phyloP scores from a whole-genome alignment of 2,797 vertebrate species.

The Phrynocephalus vlangalii region DNA sequence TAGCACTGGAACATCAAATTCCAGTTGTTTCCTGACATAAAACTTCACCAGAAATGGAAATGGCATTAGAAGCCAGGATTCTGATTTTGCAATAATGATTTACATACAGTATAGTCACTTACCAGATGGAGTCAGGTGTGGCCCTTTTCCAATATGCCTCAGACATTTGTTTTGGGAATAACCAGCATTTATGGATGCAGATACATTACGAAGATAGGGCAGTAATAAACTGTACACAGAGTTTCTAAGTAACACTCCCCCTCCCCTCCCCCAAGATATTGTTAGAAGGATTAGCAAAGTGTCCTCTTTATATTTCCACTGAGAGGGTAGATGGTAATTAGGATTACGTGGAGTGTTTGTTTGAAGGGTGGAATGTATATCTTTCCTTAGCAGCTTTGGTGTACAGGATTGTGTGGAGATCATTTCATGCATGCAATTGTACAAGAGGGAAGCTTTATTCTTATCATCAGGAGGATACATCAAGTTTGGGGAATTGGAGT shows the following conservation, averaged over 20 bases:
- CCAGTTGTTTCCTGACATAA: conserved; percentile 40
- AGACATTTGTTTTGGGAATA: not conserved
- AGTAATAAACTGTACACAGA: not conserved
- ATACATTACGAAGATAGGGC: conserved; percentile 8
- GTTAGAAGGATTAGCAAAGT: not conserved
- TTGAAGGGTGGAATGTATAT: not conserved
- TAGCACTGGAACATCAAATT: conserved; percentile 27
- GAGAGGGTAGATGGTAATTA: not conserved
- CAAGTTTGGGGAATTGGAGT: too few relatives aligned
- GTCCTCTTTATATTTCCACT: not conserved
- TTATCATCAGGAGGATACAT: too few relatives aligned
- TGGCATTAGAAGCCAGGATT: not conserved
- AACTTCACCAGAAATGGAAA: conserved; percentile 14
- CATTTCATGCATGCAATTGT: too few relatives aligned
- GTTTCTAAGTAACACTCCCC: not conserved
- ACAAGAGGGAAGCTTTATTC: too few relatives aligned
- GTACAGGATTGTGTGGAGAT: too few relatives aligned
- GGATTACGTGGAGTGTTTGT: not conserved
- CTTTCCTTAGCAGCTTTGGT: too few relatives aligned
- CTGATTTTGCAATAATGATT: conserved; percentile 24
- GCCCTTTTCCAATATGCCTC: not conserved
- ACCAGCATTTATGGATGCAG: conserved; percentile 12
- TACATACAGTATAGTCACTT: conserved; percentile 15
- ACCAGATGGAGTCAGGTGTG: not conserved
- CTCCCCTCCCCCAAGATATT: not conserved